Conservation (phyloP, 2,113 vertebrate genomes). For the Oreochromis spilurus region DNA sequence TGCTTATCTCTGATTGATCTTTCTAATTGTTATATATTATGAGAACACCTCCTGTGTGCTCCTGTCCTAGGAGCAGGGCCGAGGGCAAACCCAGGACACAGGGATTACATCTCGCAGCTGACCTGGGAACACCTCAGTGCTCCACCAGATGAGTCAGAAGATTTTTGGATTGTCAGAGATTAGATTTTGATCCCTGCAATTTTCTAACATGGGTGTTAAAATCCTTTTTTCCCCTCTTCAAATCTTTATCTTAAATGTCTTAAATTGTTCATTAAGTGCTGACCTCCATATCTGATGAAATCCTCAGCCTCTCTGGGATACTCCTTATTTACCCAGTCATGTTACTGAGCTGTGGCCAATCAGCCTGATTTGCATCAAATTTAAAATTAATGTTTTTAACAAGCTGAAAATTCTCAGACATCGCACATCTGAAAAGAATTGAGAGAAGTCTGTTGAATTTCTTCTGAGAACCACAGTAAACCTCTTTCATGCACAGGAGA, state of each 20-base stretch:
- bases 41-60: background rate
- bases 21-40: rapidly evolving
- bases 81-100: background rate
- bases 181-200: background rate
- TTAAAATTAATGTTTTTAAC: background rate
- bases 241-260: background rate
- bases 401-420: background rate
- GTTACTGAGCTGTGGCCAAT: background rate
- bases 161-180: background rate
- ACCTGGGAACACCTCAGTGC: background rate
- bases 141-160: background rate
- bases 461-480: background rate
- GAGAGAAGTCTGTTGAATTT: background rate
- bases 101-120: background rate
- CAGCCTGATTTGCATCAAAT: background rate
- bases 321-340: background rate
- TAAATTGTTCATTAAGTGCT: background rate
- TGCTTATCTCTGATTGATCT: background rate
- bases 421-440: background rate
- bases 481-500: background rate
- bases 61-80: rapidly evolving
- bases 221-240: rapidly evolving
- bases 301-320: background rate
- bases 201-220: background rate
- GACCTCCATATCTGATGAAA: background rate